Conservation (phyloP, 2,888 invertebrate species). For the Amblyjoppa fuscipennis region DNA sequence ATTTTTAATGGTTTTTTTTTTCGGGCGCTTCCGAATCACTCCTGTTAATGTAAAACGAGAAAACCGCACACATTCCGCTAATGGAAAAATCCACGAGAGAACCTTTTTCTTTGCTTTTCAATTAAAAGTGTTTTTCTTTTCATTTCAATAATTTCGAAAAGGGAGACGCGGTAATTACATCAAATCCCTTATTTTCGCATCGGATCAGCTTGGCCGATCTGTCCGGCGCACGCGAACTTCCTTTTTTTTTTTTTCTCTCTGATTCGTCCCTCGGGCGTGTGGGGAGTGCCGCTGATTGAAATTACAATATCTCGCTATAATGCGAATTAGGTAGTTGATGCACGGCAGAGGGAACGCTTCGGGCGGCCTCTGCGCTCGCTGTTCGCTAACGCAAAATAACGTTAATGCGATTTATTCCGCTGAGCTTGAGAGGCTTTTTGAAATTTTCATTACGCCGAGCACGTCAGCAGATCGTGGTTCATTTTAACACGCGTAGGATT, state of each 20-base stretch:
- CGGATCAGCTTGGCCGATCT: slow-evolving; percentile 2
- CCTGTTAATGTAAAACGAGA: slow-evolving; percentile 21
- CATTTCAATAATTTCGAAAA: not conserved
- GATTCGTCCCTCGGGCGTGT: not conserved
- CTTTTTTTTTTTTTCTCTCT: slow-evolving; percentile 10
- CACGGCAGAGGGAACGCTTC: slow-evolving; percentile 25
- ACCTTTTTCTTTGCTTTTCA: not conserved
- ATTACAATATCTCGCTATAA: slow-evolving; percentile 45
- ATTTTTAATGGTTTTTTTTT: slow-evolving; percentile 25
- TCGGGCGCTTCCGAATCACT: not conserved
- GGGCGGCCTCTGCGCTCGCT: slow-evolving; percentile 45
- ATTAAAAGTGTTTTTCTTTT: not conserved
- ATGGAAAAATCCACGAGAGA: slow-evolving; percentile 1
- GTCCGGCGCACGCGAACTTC: slow-evolving; percentile 24
- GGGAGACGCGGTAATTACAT: slow-evolving; percentile 20
- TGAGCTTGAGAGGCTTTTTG: slow-evolving; percentile 75
- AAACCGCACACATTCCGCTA: slow-evolving; percentile 30
- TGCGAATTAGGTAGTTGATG: slow-evolving; percentile 6
- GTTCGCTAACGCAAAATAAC: slow-evolving; percentile 69
- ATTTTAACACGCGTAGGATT: not conserved
- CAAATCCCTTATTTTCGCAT: slow-evolving; percentile 8
- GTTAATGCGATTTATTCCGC: slow-evolving; percentile 79
- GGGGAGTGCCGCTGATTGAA: slow-evolving; percentile 49
- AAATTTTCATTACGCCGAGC: slow-evolving; percentile 77
- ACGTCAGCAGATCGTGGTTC: not conserved